A percentile compares a stretch with the other conserved stretches of the same genome.
Evolutionary conservation across 2,797 vertebrate species (phyloP).

Genomic region (Acipenser transmontanus): DNA sequence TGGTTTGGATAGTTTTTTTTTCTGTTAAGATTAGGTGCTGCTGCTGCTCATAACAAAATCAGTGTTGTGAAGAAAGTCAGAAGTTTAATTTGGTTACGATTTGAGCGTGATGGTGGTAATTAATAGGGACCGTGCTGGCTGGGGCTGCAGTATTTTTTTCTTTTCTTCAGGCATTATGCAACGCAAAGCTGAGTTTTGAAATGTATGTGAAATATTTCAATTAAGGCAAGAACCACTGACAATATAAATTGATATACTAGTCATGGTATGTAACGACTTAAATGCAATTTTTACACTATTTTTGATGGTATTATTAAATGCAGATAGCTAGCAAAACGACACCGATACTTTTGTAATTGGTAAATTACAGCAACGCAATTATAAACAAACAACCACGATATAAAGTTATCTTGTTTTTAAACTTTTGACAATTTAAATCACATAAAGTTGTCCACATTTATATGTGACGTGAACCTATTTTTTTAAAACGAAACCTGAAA

Average conservation of each 20-base stretch:
- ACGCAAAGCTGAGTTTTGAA: background rate
- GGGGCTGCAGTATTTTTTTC: background rate
- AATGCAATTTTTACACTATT: too few species aligned
- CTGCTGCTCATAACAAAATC: slow-evolving; percentile 3
- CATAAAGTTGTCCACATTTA: background rate
- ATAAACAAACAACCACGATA: too few species aligned
- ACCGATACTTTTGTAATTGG: too few species aligned
- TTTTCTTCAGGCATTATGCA: background rate
- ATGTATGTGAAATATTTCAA: background rate
- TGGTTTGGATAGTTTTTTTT: background rate
- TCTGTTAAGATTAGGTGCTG: background rate
- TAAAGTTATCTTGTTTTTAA: too few species aligned
- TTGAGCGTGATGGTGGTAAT: slow-evolving; percentile 15
- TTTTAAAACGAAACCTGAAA: background rate
- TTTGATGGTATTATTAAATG: too few species aligned
- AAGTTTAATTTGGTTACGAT: slow-evolving; percentile 31
- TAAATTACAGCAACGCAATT: too few species aligned
- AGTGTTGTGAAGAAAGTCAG: slow-evolving; percentile 10
- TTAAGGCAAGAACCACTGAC: too few species aligned
- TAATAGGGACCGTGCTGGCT: background rate
- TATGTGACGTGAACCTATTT: background rate
- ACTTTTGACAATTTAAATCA: too few species aligned
- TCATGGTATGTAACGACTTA: too few species aligned
- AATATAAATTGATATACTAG: too few species aligned
- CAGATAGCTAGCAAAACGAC: too few species aligned